Evolutionary conservation across 2,888 invertebrate genomes (phyloP), one percentile per base, ranked within the genome.

Genomic region (Latrodectus hesperus): DNA sequence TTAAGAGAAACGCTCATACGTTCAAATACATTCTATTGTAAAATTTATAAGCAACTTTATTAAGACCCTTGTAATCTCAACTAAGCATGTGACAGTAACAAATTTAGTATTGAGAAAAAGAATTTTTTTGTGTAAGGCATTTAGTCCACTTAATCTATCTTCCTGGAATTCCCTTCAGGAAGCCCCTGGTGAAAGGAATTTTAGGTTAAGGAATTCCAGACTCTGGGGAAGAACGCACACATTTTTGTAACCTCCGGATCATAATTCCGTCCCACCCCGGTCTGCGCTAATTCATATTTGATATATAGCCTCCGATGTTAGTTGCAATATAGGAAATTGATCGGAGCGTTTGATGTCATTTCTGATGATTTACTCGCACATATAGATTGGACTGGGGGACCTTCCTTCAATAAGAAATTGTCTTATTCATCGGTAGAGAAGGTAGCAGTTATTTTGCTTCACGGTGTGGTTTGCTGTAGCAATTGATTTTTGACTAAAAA

Each of bases 271-370:
- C 67, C 52, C 49, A 71, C 51, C 52, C 22, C 55, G 53, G 53
- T 70, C 84, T 55, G 64, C 84, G 65, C 84, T 84, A 84, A 84
- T 84, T 84, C 84, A 78, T 84, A 84, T 84, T 84, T 77, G 72
- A 84, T 84, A 64, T 71, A 73, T 55, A 73, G 73, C 65, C 73
- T 84, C 77, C 77, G n/a, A 73, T 73, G 65, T 65, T 70, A 75
- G 67, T 68, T 60, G 55, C 75, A 60, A 68, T 67, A 53, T 77
- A 77, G 26, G 77, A 72, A 84, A 84, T 84, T 49, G 76, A 52
- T 83, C 52, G 11, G 52, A 72, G 55, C 67, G 64, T 84, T 75
- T 75, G 75, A 51, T 70, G 68, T 76, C 82, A 60, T 83, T 83
- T 71, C 53, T 49, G 70, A n/a, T 84, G 84, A 78, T 78, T 83